Base-by-base conservation (phyloP, 2,113 vertebrate species). In the Globicephala melas region DNA sequence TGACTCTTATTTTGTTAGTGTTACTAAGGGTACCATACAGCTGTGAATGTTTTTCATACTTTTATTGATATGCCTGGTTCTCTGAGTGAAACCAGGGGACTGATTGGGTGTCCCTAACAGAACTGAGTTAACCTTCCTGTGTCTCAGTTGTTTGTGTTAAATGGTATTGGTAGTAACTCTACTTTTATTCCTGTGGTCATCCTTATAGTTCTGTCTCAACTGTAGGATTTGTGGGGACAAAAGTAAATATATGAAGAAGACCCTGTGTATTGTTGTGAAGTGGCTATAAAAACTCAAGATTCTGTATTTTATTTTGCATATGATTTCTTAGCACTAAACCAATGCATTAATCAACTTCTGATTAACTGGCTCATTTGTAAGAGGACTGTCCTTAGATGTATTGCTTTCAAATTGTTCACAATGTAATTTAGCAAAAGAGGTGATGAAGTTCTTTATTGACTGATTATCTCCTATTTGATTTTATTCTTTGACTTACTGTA, bases 401-500 rank as follows among this genome's bases (percentile, higher is more conserved):
- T 92, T 88, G 84, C 68, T 97, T 96, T 96, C 92, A 90, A 10
- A 90, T 85, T 91, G 65, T 96, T 96, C 60, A 58, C 89, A 79
- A 70, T 77, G 38, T 81, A 94, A 26, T 95, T 96, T 94, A 96
- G 44, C 68, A 71, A 60, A 92, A 73, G 87, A 87, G 90, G 79
- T 95, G 92, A 86, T 68, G 62, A 87, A 89, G 82, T 94, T 94
- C 87, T 90, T 93, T 95, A 87, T 62, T 96, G 93, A 94, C 93
- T 14, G 1, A 58, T 95, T 77, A 80, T 81, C 76, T 96, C 63
- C 71, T 65, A 53, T 79, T 96, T 96, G 93, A 88, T 96, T 94
- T 93, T 97, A n/a, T 87, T 96, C 70, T 96, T 93, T 82, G 92
- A 95, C 83, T 94, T 86, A 86, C 47, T 89, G 23, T 74, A 94